These are phyloP conservation scores for Standfussiana lucernea DNA, from an alignment of 2,888 invertebrate genomes.

Conservation along the genomic window DNA sequence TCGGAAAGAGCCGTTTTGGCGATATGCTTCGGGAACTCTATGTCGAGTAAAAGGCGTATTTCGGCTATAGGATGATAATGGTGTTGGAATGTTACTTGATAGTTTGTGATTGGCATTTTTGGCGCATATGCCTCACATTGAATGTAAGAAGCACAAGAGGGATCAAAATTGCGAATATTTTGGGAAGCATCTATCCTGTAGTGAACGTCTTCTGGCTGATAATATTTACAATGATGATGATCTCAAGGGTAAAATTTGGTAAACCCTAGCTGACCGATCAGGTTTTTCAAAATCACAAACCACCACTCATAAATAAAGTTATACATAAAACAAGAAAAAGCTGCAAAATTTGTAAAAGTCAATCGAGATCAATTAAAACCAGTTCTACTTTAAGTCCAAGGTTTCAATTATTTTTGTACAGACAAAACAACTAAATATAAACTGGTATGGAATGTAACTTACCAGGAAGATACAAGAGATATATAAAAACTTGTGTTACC, in stretches of 20 bases:
- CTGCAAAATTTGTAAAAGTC: constrained; percentile 22
- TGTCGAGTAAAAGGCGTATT: background rate
- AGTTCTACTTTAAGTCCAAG: constrained; percentile 47
- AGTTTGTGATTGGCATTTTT: background rate
- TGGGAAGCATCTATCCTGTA: background rate
- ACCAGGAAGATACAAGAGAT: constrained; percentile 43
- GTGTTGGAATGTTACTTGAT: background rate
- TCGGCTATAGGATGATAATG: background rate
- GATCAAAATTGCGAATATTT: background rate
- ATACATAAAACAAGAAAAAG: constrained; percentile 9
- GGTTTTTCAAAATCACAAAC: background rate
- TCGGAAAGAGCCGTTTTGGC: background rate
- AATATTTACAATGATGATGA: background rate
- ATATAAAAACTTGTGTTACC: constrained; percentile 6
- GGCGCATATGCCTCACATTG: background rate
- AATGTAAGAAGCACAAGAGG: background rate
- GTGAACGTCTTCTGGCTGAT: background rate
- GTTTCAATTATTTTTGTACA: constrained; percentile 32
- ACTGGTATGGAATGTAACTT: constrained; percentile 13
- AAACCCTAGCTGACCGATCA: background rate
- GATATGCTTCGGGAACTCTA: background rate
- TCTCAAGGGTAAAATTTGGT: background rate
- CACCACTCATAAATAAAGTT: background rate
- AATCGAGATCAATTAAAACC: constrained; percentile 47
- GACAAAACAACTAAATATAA: constrained; percentile 18